Evolutionary conservation across 2,888 invertebrate genomes (phyloP).

Genomic region (Phortica magna): DNA sequence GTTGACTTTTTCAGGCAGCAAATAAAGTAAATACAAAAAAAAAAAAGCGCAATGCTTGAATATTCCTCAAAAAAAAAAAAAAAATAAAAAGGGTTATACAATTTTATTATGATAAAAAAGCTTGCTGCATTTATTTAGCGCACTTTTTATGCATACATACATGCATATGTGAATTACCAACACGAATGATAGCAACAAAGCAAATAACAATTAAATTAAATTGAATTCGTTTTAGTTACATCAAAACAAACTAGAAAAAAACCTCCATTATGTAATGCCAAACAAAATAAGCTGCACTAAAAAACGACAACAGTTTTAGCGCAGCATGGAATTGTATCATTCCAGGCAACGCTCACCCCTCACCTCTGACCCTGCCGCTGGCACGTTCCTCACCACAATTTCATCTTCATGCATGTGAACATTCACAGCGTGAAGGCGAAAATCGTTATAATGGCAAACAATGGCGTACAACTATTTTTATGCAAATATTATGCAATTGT

Average conservation of each 20-base stretch:
- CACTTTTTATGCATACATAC: neutral
- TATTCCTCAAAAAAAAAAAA: neutral
- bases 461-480: constrained; percentile 16
- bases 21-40: constrained; percentile 1
- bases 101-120: no score
- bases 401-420: neutral
- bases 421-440: neutral
- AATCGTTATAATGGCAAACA: constrained; percentile 19
- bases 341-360: neutral
- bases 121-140: neutral
- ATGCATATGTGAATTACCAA: no score
- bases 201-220: constrained; percentile 33
- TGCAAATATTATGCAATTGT: constrained; percentile 34
- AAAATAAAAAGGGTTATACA: neutral
- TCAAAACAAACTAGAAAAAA: neutral
- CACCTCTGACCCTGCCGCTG: neutral
- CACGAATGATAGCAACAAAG: neutral
- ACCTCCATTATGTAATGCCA: constrained; percentile 11
- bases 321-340: neutral
- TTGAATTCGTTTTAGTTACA: neutral
- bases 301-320: neutral
- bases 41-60: neutral
- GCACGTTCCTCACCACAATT: neutral
- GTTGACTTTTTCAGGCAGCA: constrained; percentile 19
- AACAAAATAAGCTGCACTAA: constrained; percentile 15